These are phyloP conservation scores for Charadrius vociferus DNA, from an alignment of 2,113 vertebrate genomes.

Conservation along the genomic window DNA sequence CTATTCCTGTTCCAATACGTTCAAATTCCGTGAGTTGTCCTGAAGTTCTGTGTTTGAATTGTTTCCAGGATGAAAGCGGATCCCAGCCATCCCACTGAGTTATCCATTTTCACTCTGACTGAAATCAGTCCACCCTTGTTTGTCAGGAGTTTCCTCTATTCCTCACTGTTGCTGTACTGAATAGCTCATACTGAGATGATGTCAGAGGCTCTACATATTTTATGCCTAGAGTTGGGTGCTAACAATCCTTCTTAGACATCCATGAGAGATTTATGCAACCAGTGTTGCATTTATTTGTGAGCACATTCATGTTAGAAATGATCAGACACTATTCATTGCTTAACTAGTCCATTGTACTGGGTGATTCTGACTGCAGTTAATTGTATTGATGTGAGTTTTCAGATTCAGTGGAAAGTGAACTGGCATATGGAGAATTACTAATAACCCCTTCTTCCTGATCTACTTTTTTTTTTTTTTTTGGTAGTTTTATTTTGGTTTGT, in stretches of 20 bases:
- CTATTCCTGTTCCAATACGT: not conserved
- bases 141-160: not conserved
- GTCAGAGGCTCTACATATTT: not conserved
- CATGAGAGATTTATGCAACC: not conserved
- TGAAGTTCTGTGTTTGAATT: not conserved
- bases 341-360: not conserved
- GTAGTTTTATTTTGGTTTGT: not conserved
- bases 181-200: not conserved
- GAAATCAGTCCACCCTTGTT: not conserved
- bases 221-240: not conserved
- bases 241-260: not conserved
- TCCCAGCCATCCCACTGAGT: not conserved
- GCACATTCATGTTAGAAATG: not conserved
- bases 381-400: not conserved
- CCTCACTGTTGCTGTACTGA: not conserved
- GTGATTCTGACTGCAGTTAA: not conserved
- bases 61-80: not conserved
- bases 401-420: not conserved
- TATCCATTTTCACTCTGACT: not conserved
- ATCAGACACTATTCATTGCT: not conserved
- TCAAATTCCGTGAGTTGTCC: not conserved
- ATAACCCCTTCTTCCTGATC: not conserved
- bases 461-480: fast-evolving
- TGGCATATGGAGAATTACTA: not conserved
- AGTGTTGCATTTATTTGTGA: not conserved